Percentiles rank a stretch among this genome's conserved stretches.
Evolutionary conservation across 2,888 invertebrate species (phyloP).

Genomic region (Cantharis nigra): DNA sequence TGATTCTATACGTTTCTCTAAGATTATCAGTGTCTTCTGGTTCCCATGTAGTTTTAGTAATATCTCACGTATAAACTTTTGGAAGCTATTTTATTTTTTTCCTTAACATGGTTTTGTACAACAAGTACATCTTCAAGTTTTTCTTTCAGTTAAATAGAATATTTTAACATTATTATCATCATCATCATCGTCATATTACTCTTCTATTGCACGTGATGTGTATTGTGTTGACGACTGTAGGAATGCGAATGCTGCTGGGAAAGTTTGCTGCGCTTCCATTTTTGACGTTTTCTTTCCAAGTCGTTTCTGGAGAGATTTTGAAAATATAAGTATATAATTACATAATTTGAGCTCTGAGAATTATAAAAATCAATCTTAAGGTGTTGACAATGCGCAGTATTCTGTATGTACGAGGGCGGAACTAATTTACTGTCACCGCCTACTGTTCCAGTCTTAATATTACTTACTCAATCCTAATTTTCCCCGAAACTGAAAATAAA

Average conservation of each 20-base stretch:
- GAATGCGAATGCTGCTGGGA: background rate
- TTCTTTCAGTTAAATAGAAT: background rate
- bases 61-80: background rate
- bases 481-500: conserved; percentile 26
- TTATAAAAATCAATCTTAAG: conserved; percentile 40
- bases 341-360: conserved; percentile 37
- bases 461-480: conserved; percentile 32
- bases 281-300: background rate
- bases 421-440: conserved; percentile 32
- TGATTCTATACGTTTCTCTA: background rate
- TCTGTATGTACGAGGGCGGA: conserved; percentile 30
- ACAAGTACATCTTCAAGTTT: background rate
- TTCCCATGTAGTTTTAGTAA: background rate
- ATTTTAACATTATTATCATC: background rate
- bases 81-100: background rate
- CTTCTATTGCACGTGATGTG: background rate
- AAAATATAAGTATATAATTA: conserved; percentile 32
- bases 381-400: conserved; percentile 33
- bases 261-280: background rate
- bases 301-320: conserved; percentile 8
- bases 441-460: conserved; percentile 33
- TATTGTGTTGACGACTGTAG: background rate
- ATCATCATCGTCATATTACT: background rate
- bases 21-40: background rate
- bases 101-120: background rate